A percentile compares a stretch with the other conserved stretches of the same genome.
phyloP scores from a whole-genome alignment of 1,140 invertebrate species.

The Rhizoglyphus robini region DNA sequence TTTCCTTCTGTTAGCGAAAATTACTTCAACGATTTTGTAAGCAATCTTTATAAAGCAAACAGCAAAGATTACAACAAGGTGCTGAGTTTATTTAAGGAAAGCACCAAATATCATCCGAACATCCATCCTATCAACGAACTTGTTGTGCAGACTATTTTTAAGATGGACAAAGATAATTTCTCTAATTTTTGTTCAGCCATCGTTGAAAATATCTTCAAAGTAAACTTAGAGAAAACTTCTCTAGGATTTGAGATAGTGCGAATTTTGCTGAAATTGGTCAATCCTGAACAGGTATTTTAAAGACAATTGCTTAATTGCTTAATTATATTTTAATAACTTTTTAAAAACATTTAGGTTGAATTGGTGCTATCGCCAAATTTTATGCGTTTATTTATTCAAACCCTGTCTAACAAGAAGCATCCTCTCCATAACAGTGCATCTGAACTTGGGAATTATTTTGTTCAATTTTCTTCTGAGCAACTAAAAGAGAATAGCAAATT shows the following conservation, averaged over 20 bases:
- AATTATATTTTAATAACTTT: not conserved
- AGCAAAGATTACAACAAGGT: constrained; percentile 2
- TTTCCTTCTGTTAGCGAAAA: not conserved
- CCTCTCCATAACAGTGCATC: constrained; percentile 9
- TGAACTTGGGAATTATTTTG: not conserved
- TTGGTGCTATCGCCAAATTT: not conserved
- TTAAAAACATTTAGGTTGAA: not conserved
- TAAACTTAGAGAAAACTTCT: constrained; percentile 16
- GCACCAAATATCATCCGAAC: constrained; percentile 19
- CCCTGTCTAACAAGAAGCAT: constrained; percentile 6
- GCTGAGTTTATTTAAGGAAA: constrained; percentile 19
- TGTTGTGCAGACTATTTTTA: not conserved
- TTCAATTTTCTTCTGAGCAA: constrained; percentile 1
- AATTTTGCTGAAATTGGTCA: constrained; percentile 13
- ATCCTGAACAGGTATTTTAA: constrained; percentile 7
- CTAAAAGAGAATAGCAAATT: not conserved
- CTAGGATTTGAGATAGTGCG: constrained; percentile 25
- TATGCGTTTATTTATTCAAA: constrained; percentile 15
- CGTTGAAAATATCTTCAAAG: constrained; percentile 17
- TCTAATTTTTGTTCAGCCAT: constrained; percentile 20
- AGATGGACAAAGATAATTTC: constrained; percentile 8
- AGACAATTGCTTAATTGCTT: not conserved
- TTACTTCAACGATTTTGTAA: not conserved
- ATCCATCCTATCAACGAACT: constrained; percentile 23
- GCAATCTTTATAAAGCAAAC: not conserved